phyloP scores from a whole-genome alignment of 2,113 vertebrate species.

The Nothocercus nigrocapillus region DNA sequence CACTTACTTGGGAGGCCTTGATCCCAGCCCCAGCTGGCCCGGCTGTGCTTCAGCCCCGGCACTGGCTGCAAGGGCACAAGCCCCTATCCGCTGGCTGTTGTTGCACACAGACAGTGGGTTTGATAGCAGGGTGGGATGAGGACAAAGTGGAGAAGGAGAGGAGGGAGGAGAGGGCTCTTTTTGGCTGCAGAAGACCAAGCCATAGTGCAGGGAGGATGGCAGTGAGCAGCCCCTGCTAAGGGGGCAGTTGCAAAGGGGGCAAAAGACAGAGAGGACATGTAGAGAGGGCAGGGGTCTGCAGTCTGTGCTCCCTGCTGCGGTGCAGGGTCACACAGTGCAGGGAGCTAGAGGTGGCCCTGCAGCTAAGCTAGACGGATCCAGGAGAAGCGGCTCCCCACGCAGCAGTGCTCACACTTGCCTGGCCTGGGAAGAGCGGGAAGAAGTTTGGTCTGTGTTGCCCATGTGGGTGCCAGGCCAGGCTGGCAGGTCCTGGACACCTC shows the following conservation, averaged over 20 bases:
- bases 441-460: too few species aligned
- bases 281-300: not conserved
- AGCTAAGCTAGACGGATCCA: too few species aligned
- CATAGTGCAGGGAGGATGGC: not conserved
- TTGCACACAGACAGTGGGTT: not conserved
- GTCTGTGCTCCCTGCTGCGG: not conserved
- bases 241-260: not conserved
- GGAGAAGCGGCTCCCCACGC: too few species aligned
- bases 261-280: not conserved
- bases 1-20: not conserved
- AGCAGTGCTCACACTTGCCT: too few species aligned
- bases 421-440: too few species aligned
- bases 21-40: not conserved
- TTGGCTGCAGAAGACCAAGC: not conserved
- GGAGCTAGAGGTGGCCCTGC: not conserved
- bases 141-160: not conserved
- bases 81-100: not conserved
- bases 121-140: not conserved
- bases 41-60: not conserved
- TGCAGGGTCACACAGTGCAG: rapidly evolving
- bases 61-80: not conserved
- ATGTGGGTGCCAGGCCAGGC: too few species aligned
- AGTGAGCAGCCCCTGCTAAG: not conserved
- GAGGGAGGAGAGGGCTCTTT: not conserved
- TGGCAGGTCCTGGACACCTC: too few species aligned